phyloP scores from a whole-genome alignment of 92 coral and sea anemone genomes.

The Umimayanthus kanabou region DNA sequence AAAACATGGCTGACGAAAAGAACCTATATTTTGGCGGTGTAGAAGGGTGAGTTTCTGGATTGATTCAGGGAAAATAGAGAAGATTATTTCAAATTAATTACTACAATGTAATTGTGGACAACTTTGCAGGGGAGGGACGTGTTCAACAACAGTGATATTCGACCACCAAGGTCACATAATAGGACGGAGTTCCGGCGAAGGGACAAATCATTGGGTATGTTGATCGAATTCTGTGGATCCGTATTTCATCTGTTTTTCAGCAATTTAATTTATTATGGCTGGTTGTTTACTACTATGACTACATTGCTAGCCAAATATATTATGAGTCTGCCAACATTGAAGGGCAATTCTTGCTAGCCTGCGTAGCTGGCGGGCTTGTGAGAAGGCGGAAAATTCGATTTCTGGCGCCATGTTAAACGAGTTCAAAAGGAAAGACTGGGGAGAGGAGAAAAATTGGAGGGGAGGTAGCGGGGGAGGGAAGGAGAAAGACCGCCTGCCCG shows the following conservation, averaged over 20 bases:
- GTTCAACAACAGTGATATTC: constrained; percentile 78
- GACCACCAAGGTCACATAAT: constrained; percentile 74
- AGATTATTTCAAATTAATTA: background rate
- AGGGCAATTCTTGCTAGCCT: too few relatives aligned
- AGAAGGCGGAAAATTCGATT: too few relatives aligned
- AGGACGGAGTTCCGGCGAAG: constrained; percentile 88
- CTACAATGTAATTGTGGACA: background rate
- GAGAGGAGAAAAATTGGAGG: too few relatives aligned
- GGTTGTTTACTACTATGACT: too few relatives aligned
- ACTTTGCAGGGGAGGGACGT: constrained; percentile 83
- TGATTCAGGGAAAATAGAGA: background rate
- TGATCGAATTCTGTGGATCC: background rate
- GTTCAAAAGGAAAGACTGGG: too few relatives aligned
- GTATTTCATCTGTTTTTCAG: background rate
- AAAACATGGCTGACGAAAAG: constrained; percentile 34
- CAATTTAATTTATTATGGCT: too few relatives aligned
- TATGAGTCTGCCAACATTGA: too few relatives aligned
- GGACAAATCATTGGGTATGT: constrained; percentile 97
- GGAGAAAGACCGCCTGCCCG: too few relatives aligned
- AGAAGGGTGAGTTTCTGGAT: constrained; percentile 76
- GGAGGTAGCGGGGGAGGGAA: too few relatives aligned
- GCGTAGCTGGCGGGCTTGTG: too few relatives aligned
- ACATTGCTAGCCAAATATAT: too few relatives aligned
- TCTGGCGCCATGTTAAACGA: too few relatives aligned
- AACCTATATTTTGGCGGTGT: constrained; percentile 82